Base-by-base conservation (phyloP, 2,888 invertebrate genomes). In the Pachymerium ferrugineum region DNA sequence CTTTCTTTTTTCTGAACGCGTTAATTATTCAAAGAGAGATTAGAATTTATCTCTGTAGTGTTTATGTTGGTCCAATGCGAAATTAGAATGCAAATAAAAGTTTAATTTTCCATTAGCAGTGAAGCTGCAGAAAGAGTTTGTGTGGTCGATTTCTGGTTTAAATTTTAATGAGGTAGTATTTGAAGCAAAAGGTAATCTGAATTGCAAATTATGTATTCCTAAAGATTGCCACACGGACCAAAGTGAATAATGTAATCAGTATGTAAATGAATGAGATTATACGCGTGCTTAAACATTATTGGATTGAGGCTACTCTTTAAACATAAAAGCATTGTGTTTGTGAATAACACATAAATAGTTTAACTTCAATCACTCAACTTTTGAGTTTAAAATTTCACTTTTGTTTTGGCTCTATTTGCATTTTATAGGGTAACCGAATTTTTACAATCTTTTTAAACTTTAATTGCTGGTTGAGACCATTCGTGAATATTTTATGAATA, bases 141-240 rank as follows among this genome's bases (percentile, higher is more conserved):
- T 54, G 54, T 25, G 62, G 62, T 14, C 62, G 62, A 62, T 62
- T 62, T 62, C 28, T 62, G 62, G 62, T 62, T 62, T 62, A 62
- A 62, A 62, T 62, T 62, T 62, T 62, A 62, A 62, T 62, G 25
- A 62, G 62, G n/a, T 62, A 62, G 25, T 62, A 62, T 62, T 62
- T 62, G 62, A 62, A 62, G 62, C 62, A 62, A 62, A 62, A 62
- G 62, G 62, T 62, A 62, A 62, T 62, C 62, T 62, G 62, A 62
- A 62, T 62, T 62, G 62, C 62, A 62, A 62, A 62, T 62, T 62
- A 62, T 62, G 62, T 62, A 62, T 62, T 62, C 62, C 62, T 62
- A 62, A 62, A 28, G 62, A 62, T 62, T 62, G 62, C 62, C 62
- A 62, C 62, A 62, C 62, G 62, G 62, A 62, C 62, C 62, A 62